Evolutionary conservation across 2,888 invertebrate genomes (phyloP).

Genomic region (Auanema sp.): DNA sequence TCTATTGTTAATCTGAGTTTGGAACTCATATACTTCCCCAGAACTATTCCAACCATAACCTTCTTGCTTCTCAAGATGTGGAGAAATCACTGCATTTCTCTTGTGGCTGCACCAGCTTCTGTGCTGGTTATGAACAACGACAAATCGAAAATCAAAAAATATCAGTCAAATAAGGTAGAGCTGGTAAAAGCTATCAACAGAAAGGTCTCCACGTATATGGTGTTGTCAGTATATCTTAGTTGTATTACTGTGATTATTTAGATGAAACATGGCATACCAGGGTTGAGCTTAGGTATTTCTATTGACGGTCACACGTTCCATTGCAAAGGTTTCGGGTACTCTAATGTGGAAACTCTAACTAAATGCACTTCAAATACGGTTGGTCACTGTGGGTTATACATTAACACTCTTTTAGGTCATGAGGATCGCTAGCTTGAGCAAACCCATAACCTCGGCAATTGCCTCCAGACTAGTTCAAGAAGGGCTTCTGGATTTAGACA

Average conservation of each 20-base stretch:
- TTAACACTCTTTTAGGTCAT: slow-evolving; percentile 67
- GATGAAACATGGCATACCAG: slow-evolving; percentile 66
- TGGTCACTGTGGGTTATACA: neutral
- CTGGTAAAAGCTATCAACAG: slow-evolving; percentile 7
- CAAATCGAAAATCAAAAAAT: too few relatives aligned
- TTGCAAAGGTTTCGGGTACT: slow-evolving; percentile 67
- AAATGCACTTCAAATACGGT: slow-evolving; percentile 28
- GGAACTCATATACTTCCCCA: too few relatives aligned
- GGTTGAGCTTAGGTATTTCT: slow-evolving; percentile 65
- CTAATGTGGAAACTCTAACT: slow-evolving; percentile 69
- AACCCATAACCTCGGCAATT: slow-evolving; percentile 69
- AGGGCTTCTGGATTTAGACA: slow-evolving; percentile 69
- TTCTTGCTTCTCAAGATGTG: too few relatives aligned
- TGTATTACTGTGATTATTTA: slow-evolving; percentile 25
- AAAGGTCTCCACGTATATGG: slow-evolving; percentile 6
- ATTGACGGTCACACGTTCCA: slow-evolving; percentile 65
- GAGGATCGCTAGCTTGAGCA: slow-evolving; percentile 72
- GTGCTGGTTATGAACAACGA: neutral
- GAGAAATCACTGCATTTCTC: neutral
- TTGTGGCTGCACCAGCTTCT: neutral
- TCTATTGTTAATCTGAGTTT: neutral
- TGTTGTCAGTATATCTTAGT: neutral
- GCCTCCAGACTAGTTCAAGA: slow-evolving; percentile 69
- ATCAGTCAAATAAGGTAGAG: neutral
- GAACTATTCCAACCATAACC: too few relatives aligned